phyloP scores from a whole-genome alignment of 2,797 vertebrate species.

The Eulemur mongoz region DNA sequence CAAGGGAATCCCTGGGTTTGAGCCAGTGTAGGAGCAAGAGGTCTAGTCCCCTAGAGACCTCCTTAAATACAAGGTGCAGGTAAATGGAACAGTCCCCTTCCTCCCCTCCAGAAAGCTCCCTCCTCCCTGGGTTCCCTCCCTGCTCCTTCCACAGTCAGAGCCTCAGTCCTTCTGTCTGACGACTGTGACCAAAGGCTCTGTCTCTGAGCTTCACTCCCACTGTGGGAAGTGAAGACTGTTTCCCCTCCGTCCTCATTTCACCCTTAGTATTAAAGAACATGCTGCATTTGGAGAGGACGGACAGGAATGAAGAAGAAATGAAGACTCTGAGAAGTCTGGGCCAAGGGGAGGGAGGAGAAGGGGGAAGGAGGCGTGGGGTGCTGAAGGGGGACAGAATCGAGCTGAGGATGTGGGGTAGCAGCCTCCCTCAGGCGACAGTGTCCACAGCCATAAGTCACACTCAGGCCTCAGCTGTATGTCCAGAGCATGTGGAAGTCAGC shows the following conservation, averaged over 20 bases:
- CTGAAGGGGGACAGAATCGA: background rate
- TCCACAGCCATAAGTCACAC: accelerated
- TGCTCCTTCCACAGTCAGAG: background rate
- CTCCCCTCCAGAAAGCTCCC: background rate
- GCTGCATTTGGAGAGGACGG: background rate
- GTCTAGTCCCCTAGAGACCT: background rate
- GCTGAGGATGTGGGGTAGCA: background rate
- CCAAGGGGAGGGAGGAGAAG: background rate
- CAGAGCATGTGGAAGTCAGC: background rate
- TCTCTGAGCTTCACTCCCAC: background rate
- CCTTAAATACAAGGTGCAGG: no score
- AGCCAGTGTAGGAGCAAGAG: background rate
- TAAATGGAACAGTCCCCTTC: background rate
- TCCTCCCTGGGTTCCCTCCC: background rate
- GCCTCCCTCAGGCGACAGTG: background rate
- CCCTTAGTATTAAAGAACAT: background rate
- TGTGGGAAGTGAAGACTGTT: background rate
- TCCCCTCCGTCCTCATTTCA: background rate
- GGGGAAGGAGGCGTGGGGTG: background rate
- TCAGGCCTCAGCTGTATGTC: no score
- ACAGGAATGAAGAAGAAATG: background rate
- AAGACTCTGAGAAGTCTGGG: background rate
- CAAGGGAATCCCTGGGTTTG: background rate
- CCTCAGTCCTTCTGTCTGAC: background rate
- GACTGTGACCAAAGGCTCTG: background rate